Evolutionary conservation across 2,113 vertebrate genomes (phyloP), one percentile per base, ranked within the genome.

Genomic region (Pardalotus punctatus): DNA sequence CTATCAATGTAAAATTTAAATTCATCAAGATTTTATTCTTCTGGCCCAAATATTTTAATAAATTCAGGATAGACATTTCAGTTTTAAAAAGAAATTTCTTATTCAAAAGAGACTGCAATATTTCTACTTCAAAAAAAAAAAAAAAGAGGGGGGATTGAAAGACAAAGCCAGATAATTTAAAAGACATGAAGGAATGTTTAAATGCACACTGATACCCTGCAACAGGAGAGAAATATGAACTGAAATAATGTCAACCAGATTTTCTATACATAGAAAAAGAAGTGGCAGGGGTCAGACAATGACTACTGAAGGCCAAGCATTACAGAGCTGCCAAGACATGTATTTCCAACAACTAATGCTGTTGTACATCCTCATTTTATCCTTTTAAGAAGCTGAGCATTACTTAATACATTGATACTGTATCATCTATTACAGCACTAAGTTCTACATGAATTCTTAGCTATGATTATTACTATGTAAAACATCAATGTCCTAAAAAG

Each of bases 121-220:
- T 27, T 87, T 78, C 11, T 78, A 73, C 16, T 28, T 24, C 12
- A 47, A 71, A 73, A 53, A 36, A 29, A 27, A 14, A 6, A 43
- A 43, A 43, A 43, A 43, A 1, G 0, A 0, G 4, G 0, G 5
- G 24, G 1, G 4, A 51, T 33, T 15, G 5, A 21, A 71, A 86
- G 25, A 80, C 33, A 86, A 88, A 66, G 43, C 5, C 10, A 62
- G 20, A 7, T 51, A 47, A 72, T 58, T 45, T 67, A 25, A 16
- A 86, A 73, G 11, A 42, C 15, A 56, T 5, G 10, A 74, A 11
- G 24, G 2, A 81, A 69, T 51, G 18, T 60, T 78, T 43, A 92
- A 81, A 89, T 33, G 8, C 10, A n/a, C 24, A 72, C 9, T 43
- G 31, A 78, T 86, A 80, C 6, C 5, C 36, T 36, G 25, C 17